These are phyloP conservation scores for Phortica okadai DNA, from an alignment of 2,888 invertebrate species.

Conservation along the genomic window DNA sequence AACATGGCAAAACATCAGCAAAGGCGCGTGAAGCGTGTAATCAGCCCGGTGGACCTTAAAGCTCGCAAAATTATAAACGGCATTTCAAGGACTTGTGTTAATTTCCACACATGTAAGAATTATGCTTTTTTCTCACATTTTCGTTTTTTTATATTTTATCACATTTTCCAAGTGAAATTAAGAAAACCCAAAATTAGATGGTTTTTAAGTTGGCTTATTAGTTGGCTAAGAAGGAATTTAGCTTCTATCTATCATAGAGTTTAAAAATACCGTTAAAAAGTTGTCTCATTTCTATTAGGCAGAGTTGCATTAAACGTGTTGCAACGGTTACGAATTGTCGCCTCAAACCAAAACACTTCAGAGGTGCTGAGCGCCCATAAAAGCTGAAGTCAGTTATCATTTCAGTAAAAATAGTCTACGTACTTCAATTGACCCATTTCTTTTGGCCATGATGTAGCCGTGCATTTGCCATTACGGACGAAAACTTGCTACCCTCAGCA, in stretches of 20 bases:
- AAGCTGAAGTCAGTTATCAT: too few relatives aligned
- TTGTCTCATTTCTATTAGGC: too few relatives aligned
- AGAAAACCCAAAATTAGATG: too few relatives aligned
- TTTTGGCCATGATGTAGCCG: neutral
- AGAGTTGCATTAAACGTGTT: too few relatives aligned
- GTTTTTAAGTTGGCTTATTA: too few relatives aligned
- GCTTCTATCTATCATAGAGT: too few relatives aligned
- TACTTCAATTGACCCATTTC: conserved; percentile 9
- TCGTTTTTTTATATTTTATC: neutral
- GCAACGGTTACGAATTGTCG: too few relatives aligned
- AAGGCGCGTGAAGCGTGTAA: neutral
- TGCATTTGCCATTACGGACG: conserved; percentile 11
- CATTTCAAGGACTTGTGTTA: conserved; percentile 6
- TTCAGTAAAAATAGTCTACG: neutral
- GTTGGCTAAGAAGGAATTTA: too few relatives aligned
- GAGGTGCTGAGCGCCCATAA: too few relatives aligned
- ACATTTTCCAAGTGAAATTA: too few relatives aligned
- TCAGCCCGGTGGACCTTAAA: neutral
- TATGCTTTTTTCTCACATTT: neutral
- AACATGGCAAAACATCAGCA: neutral
- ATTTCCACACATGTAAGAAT: conserved; percentile 1
- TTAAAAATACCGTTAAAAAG: too few relatives aligned
- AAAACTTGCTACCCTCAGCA: conserved; percentile 14
- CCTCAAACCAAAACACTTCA: too few relatives aligned
- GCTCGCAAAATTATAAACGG: neutral